Base-by-base conservation (phyloP, 2,888 invertebrate genomes). In the Tetheella fluctuosa region DNA sequence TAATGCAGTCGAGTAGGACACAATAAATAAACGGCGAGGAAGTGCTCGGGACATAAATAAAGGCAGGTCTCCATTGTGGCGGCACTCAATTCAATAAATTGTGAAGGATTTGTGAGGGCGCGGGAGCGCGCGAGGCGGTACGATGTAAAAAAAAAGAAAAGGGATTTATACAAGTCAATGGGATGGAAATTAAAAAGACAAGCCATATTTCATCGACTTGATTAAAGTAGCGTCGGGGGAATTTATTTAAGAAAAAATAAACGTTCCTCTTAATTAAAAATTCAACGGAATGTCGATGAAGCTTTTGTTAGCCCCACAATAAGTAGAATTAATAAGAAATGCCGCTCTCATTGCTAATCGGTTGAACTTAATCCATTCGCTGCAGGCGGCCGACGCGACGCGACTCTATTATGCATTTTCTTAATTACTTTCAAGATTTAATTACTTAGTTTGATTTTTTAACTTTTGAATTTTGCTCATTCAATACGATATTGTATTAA, bases 141-240 rank as follows among this genome's bases (percentile, higher is more conserved):
- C 42, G 17, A 42, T 17, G n/a, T 5, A 1, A n/a, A 17, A 62
- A 67, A 64, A 58, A 58, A 34, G 8, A 34, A 71, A 63, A 68
- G 67, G 10, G n/a, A 69, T 69, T 72, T 65, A 73, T 72, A 64
- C 60, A 68, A 71, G 63, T 67, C 64, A 64, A 67, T 68, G 65
- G 61, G 58, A 63, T 64, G 69, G 62, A 74, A 68, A 69, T 71
- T 68, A 75, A 77, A 76, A 75, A 70, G 63, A 69, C 60, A 67
- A 59, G 48, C 56, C 62, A 70, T 62, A 70, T 57, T 61, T 64
- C 39, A 53, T 58, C 57, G 54, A 53, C 52, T n/a, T 62, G 52
- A 63, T 52, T 52, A 57, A 63, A 65, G 53, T 56, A 37, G 61
- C 59, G 57, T 56, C 52, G 12, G n/a, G 57, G 23, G 48, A 15